phyloP scores from a whole-genome alignment of 2,888 invertebrate genomes.

The Morinoia aosen region DNA sequence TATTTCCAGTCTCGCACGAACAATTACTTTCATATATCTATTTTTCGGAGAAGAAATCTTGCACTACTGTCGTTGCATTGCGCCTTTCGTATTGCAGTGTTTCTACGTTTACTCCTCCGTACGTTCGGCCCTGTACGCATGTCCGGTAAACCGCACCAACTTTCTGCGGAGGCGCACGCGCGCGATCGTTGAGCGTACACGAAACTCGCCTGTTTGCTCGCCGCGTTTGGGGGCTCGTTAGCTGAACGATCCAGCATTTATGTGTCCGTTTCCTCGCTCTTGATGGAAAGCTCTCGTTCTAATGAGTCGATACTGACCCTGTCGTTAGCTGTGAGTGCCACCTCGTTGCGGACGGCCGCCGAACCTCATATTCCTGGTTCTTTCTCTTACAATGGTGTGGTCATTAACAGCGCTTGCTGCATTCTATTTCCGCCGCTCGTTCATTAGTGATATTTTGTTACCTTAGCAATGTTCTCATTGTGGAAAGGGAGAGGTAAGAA shows the following conservation, averaged over 20 bases:
- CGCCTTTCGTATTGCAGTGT: not conserved
- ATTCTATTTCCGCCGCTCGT: not conserved
- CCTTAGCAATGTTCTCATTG: not conserved
- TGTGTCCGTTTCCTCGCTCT: conserved; percentile 12
- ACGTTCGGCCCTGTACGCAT: not conserved
- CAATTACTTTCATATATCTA: not conserved
- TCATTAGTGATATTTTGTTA: not conserved
- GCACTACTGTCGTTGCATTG: not conserved
- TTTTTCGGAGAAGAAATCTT: not conserved
- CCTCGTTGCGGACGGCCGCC: not conserved
- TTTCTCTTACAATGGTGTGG: not conserved
- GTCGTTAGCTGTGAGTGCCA: not conserved
- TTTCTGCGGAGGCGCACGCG: not conserved
- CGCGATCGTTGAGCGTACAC: not conserved
- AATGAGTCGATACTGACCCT: conserved; percentile 17
- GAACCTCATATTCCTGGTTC: not conserved
- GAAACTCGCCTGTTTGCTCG: conserved; percentile 1
- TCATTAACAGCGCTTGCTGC: not conserved
- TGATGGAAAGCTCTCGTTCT: conserved; percentile 12
- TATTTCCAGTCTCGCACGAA: not conserved
- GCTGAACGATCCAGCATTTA: not conserved
- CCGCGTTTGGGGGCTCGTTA: conserved; percentile 3
- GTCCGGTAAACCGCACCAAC: not conserved
- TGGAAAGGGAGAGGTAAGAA: not conserved
- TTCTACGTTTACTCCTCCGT: not conserved